Base-by-base conservation (phyloP, 2,888 invertebrate species). In the Apeira syringaria region DNA sequence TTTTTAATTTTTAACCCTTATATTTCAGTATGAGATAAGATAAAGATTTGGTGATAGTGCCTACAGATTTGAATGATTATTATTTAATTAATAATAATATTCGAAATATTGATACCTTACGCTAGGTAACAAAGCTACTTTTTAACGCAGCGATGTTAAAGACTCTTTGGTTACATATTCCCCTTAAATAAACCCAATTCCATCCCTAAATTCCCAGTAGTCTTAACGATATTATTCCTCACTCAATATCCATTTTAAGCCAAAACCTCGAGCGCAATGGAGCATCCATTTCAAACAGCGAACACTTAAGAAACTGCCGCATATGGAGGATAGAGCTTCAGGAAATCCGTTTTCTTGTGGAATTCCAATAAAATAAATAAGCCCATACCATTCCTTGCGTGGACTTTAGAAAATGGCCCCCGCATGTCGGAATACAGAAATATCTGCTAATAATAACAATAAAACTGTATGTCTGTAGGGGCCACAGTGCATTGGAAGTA, bases 291-390 rank as follows among this genome's bases (percentile, higher is more conserved):
- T 32, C 25, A 33, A 43, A 37, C 37, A 22, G 38, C 33, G 17
- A 33, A 25, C 44, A 29, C 28, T 44, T 44, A 44, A 31, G 31
- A 47, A 53, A 49, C 44, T 49, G 26, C 35, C 42, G 42, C 47
- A 44, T 46, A 44, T 43, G 50, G 46, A 42, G 44, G 46, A 44
- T 43, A 47, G 46, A 42, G 46, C 50, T 36, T 34, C 33, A 17
- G 27, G 38, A 40, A 44, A 49, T 51, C 48, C 41, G 47, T 57
- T 36, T 47, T 56, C 46, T 51, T 48, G 53, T 45, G 59, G 56
- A 56, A 61, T 57, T 56, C 61, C 64, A 67, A 67, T 67, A 65
- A 67, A 65, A 67, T 67, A 64, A 66, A 65, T 65, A 65, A 65
- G 53, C 31, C 56, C 45, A 58, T 57, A 42, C 55, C 40, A 49